phyloP scores from a whole-genome alignment of 2,113 vertebrate genomes.

The Prolemur simus region DNA sequence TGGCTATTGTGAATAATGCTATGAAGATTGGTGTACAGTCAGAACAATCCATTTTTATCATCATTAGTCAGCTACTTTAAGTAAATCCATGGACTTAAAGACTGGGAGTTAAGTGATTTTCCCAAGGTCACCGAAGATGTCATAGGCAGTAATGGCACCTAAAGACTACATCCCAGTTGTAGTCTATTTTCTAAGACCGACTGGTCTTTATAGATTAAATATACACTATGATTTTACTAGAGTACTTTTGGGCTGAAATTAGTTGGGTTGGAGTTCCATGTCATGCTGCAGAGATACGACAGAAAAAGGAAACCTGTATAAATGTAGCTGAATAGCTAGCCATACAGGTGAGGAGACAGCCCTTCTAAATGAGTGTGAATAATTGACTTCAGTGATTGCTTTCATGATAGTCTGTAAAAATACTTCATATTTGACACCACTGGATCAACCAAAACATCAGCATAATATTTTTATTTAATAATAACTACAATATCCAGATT shows the following conservation, averaged over 20 bases:
- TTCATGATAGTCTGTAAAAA: conserved; percentile 14
- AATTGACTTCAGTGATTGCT: not conserved
- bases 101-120: not conserved
- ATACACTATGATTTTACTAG: not conserved
- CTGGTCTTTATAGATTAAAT: not conserved
- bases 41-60: not conserved
- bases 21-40: not conserved
- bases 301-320: not conserved
- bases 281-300: not conserved
- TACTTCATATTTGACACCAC: not conserved
- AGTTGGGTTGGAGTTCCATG: not conserved
- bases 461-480: not conserved
- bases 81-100: not conserved
- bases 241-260: not conserved
- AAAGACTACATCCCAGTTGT: not conserved
- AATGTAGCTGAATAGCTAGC: not conserved
- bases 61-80: not conserved
- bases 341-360: not conserved
- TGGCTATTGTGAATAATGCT: not conserved
- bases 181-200: not conserved
- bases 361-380: not conserved
- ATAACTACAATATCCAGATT: not conserved
- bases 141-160: not conserved
- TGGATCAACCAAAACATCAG: not conserved
- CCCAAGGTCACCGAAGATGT: not conserved